phyloP scores from a whole-genome alignment of 2,797 vertebrate species.

The Leptoclinus maculatus region DNA sequence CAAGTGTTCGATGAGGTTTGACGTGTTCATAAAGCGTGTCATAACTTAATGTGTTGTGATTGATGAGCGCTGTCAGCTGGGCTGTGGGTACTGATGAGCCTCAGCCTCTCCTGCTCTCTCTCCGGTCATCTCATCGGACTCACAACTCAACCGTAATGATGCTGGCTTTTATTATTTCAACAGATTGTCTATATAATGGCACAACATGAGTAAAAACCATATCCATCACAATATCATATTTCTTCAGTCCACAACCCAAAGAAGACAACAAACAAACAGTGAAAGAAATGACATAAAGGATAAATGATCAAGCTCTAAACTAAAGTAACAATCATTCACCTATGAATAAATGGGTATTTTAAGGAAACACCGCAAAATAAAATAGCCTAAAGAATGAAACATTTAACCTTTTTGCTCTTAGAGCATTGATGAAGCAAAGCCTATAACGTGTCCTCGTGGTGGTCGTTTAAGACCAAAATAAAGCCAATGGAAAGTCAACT shows the following conservation, averaged over 20 bases:
- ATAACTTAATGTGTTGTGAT: constrained; percentile 28
- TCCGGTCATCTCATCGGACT: not conserved
- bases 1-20: too few species aligned
- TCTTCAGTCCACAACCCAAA: not conserved
- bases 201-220: not conserved
- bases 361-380: too few species aligned
- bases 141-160: not conserved
- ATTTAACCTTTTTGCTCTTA: too few species aligned
- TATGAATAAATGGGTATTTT: too few species aligned
- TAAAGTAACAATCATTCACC: too few species aligned
- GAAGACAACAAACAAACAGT: not conserved
- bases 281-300: too few species aligned
- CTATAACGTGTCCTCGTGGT: too few species aligned
- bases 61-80: constrained; percentile 9
- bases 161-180: not conserved
- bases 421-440: too few species aligned
- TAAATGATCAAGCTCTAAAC: too few species aligned
- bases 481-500: too few species aligned
- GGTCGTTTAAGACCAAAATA: too few species aligned
- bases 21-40: not conserved
- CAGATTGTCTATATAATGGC: not conserved
- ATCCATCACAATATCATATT: not conserved
- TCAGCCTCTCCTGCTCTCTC: not conserved
- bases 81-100: not conserved
- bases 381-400: too few species aligned